Base-by-base conservation (phyloP, 2,113 vertebrate genomes). In the Brachypteracias leptosomus region DNA sequence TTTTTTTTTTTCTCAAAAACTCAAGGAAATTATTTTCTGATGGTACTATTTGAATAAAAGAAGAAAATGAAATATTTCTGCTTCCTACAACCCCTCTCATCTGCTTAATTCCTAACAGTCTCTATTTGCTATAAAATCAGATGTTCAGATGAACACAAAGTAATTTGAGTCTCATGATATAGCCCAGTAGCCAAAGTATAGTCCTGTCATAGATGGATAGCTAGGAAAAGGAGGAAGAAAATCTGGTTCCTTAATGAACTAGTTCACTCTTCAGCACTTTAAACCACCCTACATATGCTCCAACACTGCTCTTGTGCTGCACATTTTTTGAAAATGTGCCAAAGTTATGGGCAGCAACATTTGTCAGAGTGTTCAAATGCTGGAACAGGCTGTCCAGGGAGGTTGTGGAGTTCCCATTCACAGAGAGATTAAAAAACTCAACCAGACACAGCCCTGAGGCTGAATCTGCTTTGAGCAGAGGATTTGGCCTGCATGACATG, bases 401-500 rank as follows among this genome's bases (percentile, higher is more conserved):
- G 13, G 21, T 3, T 82, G 26, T 42, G 42, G 58, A 25, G 13
- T 46, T 9, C 40, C 38, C 18, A 2, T 51, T 80, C 2, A 1
- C 14, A 33, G 21, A 75, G 7, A 29, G 46, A 51, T 22, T 87
- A 11, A 71, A 79, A n/a, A 61, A 40, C 16, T 5, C 10, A 9
- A 65, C 11, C 11, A 25, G 35, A 22, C 35, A 51, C 7, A 61
- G 13, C 24, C 33, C 21, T 51, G 25, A 79, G 18, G 24, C 29
- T 26, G 35, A 33, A 19, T 6, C 25, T 62, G 16, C 4, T 76
- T 85, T 75, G 31, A 70, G 40, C 10, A 62, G 33, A 44, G 17
- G 40, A 11, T 7, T 52, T 62, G 68, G 47, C 12, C 52, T 62
- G 10, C 0, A 0, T 33, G 15, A 36, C 40, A 15, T 8, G 8